Base-by-base conservation (phyloP, 2,113 vertebrate genomes). In the Misgurnus anguillicaudatus region DNA sequence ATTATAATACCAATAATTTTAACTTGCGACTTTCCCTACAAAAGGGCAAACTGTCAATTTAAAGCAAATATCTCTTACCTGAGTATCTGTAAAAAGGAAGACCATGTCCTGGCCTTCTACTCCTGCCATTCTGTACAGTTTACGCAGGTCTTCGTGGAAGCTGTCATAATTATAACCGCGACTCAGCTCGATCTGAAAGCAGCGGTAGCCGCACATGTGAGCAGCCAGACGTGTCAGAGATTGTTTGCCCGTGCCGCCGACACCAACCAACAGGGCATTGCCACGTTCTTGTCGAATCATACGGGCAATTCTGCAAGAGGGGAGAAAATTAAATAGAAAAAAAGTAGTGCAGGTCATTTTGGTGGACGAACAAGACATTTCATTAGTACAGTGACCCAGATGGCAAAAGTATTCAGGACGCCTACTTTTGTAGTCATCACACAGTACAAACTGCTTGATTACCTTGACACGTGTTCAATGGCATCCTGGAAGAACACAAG, bases 401-500 rank as follows among this genome's bases (percentile, higher is more conserved):
- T 17, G 17, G 3, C 10, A 5, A 24, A 0, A 4, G 17, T 38
- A 5, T 8, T 47, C 36, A 58, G 57, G 61, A 61, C 8, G 24
- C 57, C 71, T 8, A 13, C 2, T 60, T 72, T 72, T 42, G 11
- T 42, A 36, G 39, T 58, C 31, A 21, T 9, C 53, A 36, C 6
- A 62, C 10, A 9, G 24, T 8, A 3, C 19, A 31, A 61, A 14
- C 14, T 53, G 2, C 2, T 17, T 19, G 65, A 38, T 64, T 66
- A 91, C 95, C 95, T 94, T 75, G 94, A 94, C 67, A 96, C 93
- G 51, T 97, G 95, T 75, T 96, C 94, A 42, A 95, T 65, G 17
- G 95, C 95, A 83, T 97, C 95, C 84, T 94, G 95, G 86, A 96
- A 96, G 85, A 96, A 97, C 11, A 96, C 94, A 66, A 96, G 82